Evolutionary conservation across 1,140 invertebrate species (phyloP).

Genomic region (Diuraphis noxia): DNA sequence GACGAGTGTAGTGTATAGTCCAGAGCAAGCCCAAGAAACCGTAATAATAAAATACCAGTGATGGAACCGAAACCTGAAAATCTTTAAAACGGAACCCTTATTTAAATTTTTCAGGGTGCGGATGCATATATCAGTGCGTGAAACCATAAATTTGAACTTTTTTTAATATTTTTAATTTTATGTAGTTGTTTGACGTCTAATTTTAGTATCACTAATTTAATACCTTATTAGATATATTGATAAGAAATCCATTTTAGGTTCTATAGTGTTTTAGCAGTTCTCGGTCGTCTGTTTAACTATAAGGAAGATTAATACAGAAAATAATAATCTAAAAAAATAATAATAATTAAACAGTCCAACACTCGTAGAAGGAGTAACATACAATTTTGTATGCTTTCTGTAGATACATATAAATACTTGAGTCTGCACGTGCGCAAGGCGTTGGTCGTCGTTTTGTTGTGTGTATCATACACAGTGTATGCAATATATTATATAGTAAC

Average conservation of each 20-base stretch:
- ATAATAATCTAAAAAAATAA: too few relatives aligned
- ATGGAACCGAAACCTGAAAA: not conserved
- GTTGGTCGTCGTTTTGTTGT: not conserved
- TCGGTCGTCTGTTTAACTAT: not conserved
- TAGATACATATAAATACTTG: not conserved
- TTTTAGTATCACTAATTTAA: not conserved
- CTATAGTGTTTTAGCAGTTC: not conserved
- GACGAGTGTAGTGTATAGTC: not conserved
- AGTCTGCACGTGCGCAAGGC: not conserved
- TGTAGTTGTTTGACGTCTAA: not conserved
- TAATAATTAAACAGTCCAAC: not conserved
- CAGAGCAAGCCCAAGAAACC: not conserved
- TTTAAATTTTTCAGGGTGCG: not conserved
- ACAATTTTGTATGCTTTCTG: not conserved
- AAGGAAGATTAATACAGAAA: not conserved
- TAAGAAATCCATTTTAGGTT: too few relatives aligned
- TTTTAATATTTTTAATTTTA: not conserved
- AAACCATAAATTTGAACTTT: not conserved
- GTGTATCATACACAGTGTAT: too few relatives aligned
- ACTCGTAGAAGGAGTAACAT: not conserved
- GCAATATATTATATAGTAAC: not conserved
- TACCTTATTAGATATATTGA: not conserved
- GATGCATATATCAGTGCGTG: not conserved
- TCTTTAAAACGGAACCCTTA: not conserved
- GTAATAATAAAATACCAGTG: not conserved